Evolutionary conservation across 1,140 invertebrate species (phyloP), one percentile per base, ranked within the genome.

Genomic region (Hetaerina americana): DNA sequence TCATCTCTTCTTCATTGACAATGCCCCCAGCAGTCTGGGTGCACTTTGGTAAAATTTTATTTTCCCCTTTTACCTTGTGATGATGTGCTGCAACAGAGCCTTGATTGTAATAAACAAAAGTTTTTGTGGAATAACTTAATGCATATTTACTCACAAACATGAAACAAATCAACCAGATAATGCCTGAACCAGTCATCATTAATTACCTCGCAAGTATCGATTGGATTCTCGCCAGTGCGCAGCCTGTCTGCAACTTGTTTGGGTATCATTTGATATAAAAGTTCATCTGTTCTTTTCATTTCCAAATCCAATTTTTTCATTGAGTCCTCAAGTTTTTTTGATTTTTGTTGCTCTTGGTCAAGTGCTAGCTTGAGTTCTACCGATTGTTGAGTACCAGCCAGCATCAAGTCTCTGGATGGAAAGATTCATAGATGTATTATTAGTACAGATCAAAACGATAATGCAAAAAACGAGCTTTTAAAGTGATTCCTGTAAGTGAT

Each of bases 201-300:
- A n/a, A 12, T 81, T 81, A 97, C 96, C 87, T 98, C 92, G 80
- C 95, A 98, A 26, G 96, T 98, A 75, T 95, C 92, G 66, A 97
- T 93, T 0, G 95, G 91, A 78, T 92, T 94, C 81, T 96, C 94
- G 26, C 97, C 96, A 70, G 90, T 91, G 73, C 96, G 82, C 24
- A 98, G 83, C 72, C 95, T 84, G 82, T 98, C 95, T 0, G 96
- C 95, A 0, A 97, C 95, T 80, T 94, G 92, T 81, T 97, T 97
- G 5, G 96, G 97, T 84, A 99, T 97, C 96, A 98, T 98, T 83
- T 98, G 96, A 81, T 98, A 98, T 0, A 98, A 81, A 0, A 99
- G 82, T 74, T 97, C 94, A 78, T 99, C 96, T 0, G 96, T 98
- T 72, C 94, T 85, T 76, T 91, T 90, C 94, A 97, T 98, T 80